Base-by-base conservation (phyloP, 2,113 vertebrate genomes). In the Strix aluco region DNA sequence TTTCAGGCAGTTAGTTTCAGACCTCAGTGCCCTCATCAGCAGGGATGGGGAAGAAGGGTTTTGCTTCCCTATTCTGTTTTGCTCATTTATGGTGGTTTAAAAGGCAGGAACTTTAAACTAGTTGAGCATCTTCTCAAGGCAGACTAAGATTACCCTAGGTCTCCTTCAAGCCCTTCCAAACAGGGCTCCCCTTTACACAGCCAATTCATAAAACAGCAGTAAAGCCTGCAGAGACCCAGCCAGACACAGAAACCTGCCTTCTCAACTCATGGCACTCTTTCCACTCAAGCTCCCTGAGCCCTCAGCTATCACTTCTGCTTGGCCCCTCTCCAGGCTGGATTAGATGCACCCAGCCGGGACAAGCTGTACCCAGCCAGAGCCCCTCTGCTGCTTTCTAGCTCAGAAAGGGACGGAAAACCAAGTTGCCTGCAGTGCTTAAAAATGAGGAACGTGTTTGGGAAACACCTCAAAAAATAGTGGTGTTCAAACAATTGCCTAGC, bases 271-370 rank as follows among this genome's bases (percentile, higher is more conserved):
- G 78, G 55, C 55, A 36, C 49, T 78, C 29, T 51, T 55, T 81
- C 30, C 42, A 58, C 29, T 27, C 7, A 1, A 70, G 46, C 16
- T 92, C 19, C 32, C 55, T 6, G 12, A 20, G 4, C 61, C 61
- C 32, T 81, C 61, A 67, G 65, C 74, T 86, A 49, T 66, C 75
- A 20, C 63, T 91, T 81, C 92, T 87, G 65, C 81, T 89, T 94
- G 94, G 93, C 89, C 44, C 5, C 47, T 74, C 44, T 96, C 95
- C 94, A 95, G 78, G 12, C 55, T 44, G 70, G 61, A 71, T 84
- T 46, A 84, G 73, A 47, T 61, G 44, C 62, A 86, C 47, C 47
- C 86, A 77, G 69, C 7, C 2, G 63, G 58, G 80, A 77, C 67
- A 73, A 11, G 16, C n/a, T 29, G 32, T n/a, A 66, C 75, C 38